Evolutionary conservation across 2,113 vertebrate species (phyloP).

Genomic region (Mustelus asterias): DNA sequence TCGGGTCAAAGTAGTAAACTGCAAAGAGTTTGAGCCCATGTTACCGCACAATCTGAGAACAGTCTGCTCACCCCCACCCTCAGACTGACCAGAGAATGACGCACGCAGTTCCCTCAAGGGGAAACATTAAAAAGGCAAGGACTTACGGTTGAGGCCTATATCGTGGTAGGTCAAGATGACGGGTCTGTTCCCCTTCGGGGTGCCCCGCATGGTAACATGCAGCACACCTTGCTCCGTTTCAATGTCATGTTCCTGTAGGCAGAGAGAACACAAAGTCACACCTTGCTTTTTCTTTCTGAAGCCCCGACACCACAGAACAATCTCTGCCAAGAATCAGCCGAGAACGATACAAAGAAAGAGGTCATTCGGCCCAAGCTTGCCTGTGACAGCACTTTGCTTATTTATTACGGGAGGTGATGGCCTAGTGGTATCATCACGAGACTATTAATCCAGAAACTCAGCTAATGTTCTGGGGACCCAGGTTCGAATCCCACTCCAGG

Average conservation of each 20-base stretch:
- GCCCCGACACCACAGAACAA: background rate
- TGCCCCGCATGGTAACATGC: conserved; percentile 85
- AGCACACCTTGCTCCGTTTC: conserved; percentile 83
- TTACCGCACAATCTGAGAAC: background rate
- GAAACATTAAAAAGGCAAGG: background rate
- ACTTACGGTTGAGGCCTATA: conserved; percentile 93
- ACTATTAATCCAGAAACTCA: too few relatives aligned
- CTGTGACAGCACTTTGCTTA: background rate
- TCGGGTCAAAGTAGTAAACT: background rate
- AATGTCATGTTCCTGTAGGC: conserved; percentile 82
- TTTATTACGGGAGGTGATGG: too few relatives aligned
- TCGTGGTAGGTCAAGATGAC: conserved; percentile 94
- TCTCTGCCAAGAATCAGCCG: background rate
- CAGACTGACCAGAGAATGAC: background rate
- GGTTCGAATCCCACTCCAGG: too few relatives aligned
- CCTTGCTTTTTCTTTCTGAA: background rate
- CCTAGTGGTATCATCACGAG: too few relatives aligned
- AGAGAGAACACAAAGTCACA: conserved; percentile 25
- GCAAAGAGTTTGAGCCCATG: background rate
- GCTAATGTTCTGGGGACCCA: too few relatives aligned
- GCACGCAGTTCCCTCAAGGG: background rate
- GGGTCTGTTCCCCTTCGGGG: conserved; percentile 80
- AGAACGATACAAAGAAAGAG: background rate
- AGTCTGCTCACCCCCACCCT: background rate
- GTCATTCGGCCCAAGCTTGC: background rate